phyloP scores from a whole-genome alignment of 37 sponge, comb jelly and placozoan genomes.

The Geodia barretti region DNA sequence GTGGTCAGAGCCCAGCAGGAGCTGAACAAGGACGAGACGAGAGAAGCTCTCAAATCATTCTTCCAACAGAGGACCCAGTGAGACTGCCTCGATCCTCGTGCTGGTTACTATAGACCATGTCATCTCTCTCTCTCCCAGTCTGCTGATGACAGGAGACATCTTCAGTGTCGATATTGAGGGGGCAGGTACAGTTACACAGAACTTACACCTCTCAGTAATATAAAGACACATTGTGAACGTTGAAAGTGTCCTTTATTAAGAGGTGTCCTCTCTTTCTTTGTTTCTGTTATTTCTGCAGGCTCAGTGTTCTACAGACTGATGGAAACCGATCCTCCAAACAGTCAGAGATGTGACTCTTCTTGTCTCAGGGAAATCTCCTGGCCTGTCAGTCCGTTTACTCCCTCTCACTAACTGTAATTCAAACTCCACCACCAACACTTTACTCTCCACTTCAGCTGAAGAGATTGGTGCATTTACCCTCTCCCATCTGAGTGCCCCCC shows the following conservation, averaged over 20 bases:
- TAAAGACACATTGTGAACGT: no score
- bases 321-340: neutral
- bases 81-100: neutral
- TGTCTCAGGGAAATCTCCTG: neutral
- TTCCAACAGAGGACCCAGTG: neutral
- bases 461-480: no score
- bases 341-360: neutral
- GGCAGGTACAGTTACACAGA: no score
- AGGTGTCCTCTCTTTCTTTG: no score
- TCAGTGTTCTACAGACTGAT: neutral
- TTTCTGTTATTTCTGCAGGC: neutral
- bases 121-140: constrained; percentile 3
- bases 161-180: neutral
- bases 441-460: no score
- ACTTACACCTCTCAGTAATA: no score
- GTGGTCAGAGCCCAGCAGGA: neutral
- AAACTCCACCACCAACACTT: no score
- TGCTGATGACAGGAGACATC: neutral
- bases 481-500: constrained; percentile 19
- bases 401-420: no score
- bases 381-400: neutral
- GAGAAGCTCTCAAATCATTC: neutral
- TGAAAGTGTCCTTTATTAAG: no score
- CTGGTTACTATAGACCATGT: neutral
- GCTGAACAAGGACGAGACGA: neutral